A percentile compares a stretch with the other conserved stretches of the same genome.
These are phyloP conservation scores for Drosophila crucigera DNA, from an alignment of 2,888 invertebrate genomes.

Conservation along the genomic window DNA sequence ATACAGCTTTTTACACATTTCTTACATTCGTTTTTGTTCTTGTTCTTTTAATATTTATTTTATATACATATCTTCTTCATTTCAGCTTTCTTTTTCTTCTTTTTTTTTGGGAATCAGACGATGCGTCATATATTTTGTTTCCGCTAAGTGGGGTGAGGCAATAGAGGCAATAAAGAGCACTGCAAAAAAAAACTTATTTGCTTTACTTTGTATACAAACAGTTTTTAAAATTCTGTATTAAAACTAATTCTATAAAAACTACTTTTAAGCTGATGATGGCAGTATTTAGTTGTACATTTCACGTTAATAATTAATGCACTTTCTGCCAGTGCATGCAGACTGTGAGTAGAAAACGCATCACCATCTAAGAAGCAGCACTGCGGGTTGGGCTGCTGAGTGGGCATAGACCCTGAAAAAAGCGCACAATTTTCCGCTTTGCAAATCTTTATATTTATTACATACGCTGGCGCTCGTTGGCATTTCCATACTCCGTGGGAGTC, in stretches of 20 bases:
- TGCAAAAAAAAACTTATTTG: not conserved
- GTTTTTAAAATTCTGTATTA: not conserved
- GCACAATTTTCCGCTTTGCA: constrained; percentile 72
- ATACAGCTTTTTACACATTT: constrained; percentile 50
- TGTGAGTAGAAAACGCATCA: constrained; percentile 13
- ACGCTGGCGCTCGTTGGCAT: constrained; percentile 47
- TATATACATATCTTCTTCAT: constrained; percentile 19
- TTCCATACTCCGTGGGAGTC: constrained; percentile 39
- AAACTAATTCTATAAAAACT: not conserved
- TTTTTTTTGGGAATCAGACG: constrained; percentile 24
- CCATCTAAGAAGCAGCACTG: not conserved
- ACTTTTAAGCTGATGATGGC: no score
- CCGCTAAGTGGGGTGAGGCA: not conserved
- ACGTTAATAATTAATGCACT: not conserved
- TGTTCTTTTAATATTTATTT: constrained; percentile 48
- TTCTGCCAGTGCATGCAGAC: constrained; percentile 37
- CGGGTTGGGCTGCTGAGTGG: constrained; percentile 16
- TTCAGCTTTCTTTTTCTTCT: constrained; percentile 14
- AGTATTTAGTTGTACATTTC: not conserved
- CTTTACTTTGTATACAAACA: not conserved
- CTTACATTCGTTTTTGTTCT: constrained; percentile 25
- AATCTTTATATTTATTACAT: constrained; percentile 74
- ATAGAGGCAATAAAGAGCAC: constrained; percentile 22
- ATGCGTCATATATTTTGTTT: constrained; percentile 44
- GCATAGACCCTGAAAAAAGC: constrained; percentile 32